Conservation (phyloP, 2,888 invertebrate species). For the Pseudococcus viburni region DNA sequence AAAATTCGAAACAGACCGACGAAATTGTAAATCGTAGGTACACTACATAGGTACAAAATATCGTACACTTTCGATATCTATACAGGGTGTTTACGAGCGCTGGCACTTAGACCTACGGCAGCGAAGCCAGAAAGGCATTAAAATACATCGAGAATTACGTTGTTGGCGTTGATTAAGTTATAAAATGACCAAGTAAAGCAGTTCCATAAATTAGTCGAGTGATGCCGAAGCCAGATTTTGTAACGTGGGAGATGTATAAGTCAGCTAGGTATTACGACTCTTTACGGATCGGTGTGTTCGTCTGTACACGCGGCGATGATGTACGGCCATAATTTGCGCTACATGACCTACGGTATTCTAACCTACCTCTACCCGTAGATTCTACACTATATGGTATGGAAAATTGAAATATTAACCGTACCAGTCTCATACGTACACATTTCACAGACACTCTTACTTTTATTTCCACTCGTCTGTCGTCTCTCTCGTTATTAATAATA, state of each 20-base stretch:
- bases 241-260: constrained; percentile 55
- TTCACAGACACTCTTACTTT: background rate
- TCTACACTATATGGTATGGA: background rate
- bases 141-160: constrained; percentile 5
- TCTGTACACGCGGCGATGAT: background rate
- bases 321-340: constrained; percentile 52
- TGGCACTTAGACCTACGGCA: background rate
- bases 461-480: background rate
- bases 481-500: background rate
- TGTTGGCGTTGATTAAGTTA: constrained; percentile 57
- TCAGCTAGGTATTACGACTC: no score
- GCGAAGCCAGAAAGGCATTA: background rate
- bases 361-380: background rate
- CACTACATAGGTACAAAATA: background rate
- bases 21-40: background rate
- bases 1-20: background rate
- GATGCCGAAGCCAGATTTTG: constrained; percentile 16
- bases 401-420: constrained; percentile 33
- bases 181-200: constrained; percentile 57
- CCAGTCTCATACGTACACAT: background rate
- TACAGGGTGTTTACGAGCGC: background rate
- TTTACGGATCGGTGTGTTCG: background rate
- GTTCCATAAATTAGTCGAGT: constrained; percentile 50
- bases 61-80: background rate
- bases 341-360: constrained; percentile 53